A percentile compares a stretch with the other conserved stretches of the same genome.
Evolutionary conservation across 2,888 invertebrate genomes (phyloP).

Genomic region (Blomia tropicalis): DNA sequence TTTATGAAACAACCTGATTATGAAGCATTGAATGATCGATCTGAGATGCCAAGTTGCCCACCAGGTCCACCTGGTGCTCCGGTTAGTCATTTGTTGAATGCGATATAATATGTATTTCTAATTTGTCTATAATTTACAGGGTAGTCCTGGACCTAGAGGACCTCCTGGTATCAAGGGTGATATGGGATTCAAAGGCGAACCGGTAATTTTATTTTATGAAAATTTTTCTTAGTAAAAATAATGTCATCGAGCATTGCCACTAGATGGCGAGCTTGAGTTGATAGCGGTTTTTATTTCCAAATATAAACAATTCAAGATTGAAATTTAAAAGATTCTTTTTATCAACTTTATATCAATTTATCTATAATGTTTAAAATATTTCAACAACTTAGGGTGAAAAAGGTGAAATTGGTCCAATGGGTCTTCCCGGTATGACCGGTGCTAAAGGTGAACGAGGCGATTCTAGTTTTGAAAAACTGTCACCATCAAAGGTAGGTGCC

Average conservation of each 20-base stretch:
- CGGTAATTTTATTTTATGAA: constrained; percentile 42
- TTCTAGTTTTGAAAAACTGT: constrained; percentile 47
- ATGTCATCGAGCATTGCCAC: neutral
- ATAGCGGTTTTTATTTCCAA: no score
- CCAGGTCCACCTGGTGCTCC: constrained; percentile 50
- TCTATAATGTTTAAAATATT: constrained; percentile 15
- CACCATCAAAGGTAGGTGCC: neutral
- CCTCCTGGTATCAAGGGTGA: constrained; percentile 73
- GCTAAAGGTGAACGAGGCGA: constrained; percentile 73
- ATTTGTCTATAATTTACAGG: neutral
- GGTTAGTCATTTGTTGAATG: constrained; percentile 40
- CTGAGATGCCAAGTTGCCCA: constrained; percentile 42
- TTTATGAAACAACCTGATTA: constrained; percentile 24
- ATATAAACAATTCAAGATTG: no score
- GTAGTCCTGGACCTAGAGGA: constrained; percentile 49
- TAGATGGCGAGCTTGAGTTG: constrained; percentile 5
- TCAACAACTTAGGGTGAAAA: constrained; percentile 56
- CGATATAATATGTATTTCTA: neutral
- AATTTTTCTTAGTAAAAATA: no score
- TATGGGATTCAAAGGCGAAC: constrained; percentile 65
- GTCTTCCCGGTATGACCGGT: constrained; percentile 61
- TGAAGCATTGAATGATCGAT: constrained; percentile 23
- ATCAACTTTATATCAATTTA: neutral
- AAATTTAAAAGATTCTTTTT: neutral
- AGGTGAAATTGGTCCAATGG: constrained; percentile 84